Conservation (phyloP, 2,113 vertebrate species). For the Loxodonta africana region DNA sequence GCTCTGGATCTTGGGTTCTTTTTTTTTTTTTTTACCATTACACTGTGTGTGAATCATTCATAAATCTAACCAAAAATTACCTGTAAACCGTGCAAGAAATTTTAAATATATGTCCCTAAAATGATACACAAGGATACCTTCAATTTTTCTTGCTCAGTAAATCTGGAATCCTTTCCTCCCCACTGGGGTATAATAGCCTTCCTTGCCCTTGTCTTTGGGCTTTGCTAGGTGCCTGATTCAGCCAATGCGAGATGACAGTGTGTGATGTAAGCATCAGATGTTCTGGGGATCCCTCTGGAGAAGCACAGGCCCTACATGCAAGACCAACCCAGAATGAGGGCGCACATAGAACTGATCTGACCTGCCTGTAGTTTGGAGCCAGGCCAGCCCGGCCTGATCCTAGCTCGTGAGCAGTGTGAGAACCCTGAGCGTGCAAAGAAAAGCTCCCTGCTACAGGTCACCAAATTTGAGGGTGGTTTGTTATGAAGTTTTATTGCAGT, state of each 20-base stretch:
- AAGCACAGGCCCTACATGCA: background rate
- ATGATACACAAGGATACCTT: too few species aligned
- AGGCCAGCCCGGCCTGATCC: background rate
- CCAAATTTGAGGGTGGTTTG: background rate
- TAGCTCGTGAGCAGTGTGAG: background rate
- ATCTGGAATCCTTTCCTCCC: background rate
- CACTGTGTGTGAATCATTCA: background rate
- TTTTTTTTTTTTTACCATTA: background rate
- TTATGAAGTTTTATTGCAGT: background rate
- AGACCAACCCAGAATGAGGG: background rate
- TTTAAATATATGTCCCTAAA: background rate
- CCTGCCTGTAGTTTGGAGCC: too few species aligned
- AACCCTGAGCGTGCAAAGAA: background rate
- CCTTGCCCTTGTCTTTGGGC: background rate
- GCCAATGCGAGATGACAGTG: background rate
- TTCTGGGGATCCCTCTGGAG: too few species aligned
- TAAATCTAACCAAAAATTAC: slow-evolving; percentile 4
- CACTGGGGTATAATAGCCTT: background rate
- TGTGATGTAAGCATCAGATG: background rate
- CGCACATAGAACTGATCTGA: background rate
- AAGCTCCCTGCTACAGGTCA: fast-evolving
- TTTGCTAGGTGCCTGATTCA: background rate
- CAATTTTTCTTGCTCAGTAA: background rate
- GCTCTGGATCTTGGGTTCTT: background rate
- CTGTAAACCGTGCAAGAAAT: background rate